Conservation (phyloP, 2,113 vertebrate species). For the Monarcha castaneiventris region DNA sequence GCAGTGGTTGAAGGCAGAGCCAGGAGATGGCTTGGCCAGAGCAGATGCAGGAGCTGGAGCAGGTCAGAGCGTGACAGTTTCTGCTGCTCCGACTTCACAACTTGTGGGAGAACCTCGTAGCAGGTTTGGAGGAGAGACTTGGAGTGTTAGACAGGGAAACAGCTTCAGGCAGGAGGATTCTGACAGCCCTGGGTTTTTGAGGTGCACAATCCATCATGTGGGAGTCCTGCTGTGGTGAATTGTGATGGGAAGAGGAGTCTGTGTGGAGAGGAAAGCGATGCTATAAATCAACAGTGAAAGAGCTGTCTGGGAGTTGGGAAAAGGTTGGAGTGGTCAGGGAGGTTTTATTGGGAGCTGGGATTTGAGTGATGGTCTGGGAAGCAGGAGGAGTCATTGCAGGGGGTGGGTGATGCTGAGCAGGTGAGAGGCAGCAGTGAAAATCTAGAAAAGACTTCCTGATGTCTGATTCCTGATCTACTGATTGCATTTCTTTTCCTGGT, state of each 20-base stretch:
- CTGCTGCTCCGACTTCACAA: neutral
- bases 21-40: neutral
- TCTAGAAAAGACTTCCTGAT: neutral
- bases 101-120: neutral
- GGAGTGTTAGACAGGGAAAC: neutral
- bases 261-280: neutral
- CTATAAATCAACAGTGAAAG: neutral
- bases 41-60: neutral
- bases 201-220: fast-evolving
- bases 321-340: neutral
- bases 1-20: neutral
- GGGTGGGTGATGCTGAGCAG: neutral
- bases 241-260: neutral
- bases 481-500: neutral
- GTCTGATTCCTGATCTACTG: no score
- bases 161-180: neutral
- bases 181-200: neutral
- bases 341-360: neutral
- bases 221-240: neutral
- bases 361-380: neutral
- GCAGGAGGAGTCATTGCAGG: neutral
- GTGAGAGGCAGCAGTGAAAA: neutral
- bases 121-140: neutral
- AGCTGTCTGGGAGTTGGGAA: neutral
- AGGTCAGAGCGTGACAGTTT: neutral